phyloP scores from a whole-genome alignment of 2,888 invertebrate species.

The Hydroisotoma schaefferi region DNA sequence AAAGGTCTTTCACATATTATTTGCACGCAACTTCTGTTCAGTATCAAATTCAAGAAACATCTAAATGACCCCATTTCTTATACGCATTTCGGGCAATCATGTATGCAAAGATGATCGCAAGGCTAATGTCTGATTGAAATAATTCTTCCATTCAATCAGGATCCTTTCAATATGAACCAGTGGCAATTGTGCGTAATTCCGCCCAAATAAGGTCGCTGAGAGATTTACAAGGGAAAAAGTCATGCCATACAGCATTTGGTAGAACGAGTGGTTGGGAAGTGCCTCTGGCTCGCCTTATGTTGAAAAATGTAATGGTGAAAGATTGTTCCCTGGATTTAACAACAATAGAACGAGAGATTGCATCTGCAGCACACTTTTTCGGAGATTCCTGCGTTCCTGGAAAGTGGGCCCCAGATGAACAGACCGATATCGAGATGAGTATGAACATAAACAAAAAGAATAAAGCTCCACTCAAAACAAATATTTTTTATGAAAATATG shows the following conservation, averaged over 20 bases:
- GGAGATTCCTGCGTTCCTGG: constrained; percentile 81
- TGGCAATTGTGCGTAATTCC: constrained; percentile 73
- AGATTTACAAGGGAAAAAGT: constrained; percentile 70
- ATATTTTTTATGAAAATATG: constrained; percentile 1
- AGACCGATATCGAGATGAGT: constrained; percentile 70
- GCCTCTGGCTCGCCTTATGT: constrained; percentile 61
- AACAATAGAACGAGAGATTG: constrained; percentile 74
- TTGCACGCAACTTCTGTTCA: too few relatives aligned
- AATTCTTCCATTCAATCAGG: constrained; percentile 57
- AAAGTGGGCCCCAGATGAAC: constrained; percentile 71
- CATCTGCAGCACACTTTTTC: constrained; percentile 75
- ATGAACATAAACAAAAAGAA: constrained; percentile 52
- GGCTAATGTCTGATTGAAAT: too few relatives aligned
- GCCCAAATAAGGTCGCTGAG: constrained; percentile 65
- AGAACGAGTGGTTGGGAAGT: constrained; percentile 82
- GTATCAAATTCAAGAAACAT: too few relatives aligned
- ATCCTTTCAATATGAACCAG: constrained; percentile 75
- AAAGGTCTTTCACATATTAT: too few relatives aligned
- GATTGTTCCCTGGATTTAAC: constrained; percentile 67
- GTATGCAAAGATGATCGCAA: too few relatives aligned
- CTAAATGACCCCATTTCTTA: too few relatives aligned
- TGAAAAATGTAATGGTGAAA: constrained; percentile 62
- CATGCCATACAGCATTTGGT: constrained; percentile 83
- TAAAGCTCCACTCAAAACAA: too few relatives aligned
- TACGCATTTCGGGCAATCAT: too few relatives aligned